Base-by-base conservation (phyloP, 1,140 invertebrate genomes). In the Drosophila neocordata region DNA sequence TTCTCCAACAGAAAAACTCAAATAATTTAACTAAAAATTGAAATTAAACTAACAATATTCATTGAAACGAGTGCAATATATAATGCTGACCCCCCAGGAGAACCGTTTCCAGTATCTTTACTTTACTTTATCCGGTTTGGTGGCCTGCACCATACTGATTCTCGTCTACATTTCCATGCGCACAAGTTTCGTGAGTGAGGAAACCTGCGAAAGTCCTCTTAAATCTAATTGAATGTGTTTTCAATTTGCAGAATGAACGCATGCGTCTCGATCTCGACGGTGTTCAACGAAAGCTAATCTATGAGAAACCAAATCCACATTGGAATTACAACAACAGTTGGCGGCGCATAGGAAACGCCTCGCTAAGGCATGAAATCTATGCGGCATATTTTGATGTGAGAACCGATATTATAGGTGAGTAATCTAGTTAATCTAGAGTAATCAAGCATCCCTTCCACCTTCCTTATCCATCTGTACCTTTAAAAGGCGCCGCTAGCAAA, bases 81-180 rank as follows among this genome's bases (percentile, higher is more conserved):
- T 65, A 52, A 88, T 89, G 87, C 58, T 89, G 63, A 69, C 79
- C 27, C 65, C 71, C 6, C 78, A 82, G 68, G 83, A 90, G 69
- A 82, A 89, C 56, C 90, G 90, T 62, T 85, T 89, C 56, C 90
- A 91, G 75, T 85, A 89, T 76, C 70, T 90, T 69, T 91, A 91
- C 70, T 91, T 91, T 69, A 61, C 79, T 34, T 72, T 91, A 8
- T 91, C 90, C 56, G 90, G 71, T 4, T 38, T 88, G 55, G 87
- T 91, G 64, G 90, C 90, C 51, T 69, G 68, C 64, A 75, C 76
- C 59, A 77, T 91, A 48, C 59, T 91, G 13, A 69, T 90, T 57
- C 73, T 91, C 13, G 79, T 88, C 69, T 91, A 91, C 58, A 72
- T 91, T 22, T 91, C 90, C 55, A 78, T 91, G 76, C 66, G 74